phyloP scores from a whole-genome alignment of 2,113 vertebrate genomes.

The Mobula hypostoma region DNA sequence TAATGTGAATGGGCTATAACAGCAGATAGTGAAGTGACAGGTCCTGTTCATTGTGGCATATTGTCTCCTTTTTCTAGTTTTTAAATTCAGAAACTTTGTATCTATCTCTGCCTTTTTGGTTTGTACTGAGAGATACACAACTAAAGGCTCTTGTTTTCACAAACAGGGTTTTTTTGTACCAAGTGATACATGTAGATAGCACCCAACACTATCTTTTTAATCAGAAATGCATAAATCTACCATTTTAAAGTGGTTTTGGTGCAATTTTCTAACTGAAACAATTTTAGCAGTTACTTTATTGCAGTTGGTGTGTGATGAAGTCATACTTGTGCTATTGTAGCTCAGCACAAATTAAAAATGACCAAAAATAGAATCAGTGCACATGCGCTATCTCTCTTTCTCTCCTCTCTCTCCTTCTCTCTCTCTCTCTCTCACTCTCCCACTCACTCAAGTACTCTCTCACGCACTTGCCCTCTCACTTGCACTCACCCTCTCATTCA shows the following conservation, averaged over 20 bases:
- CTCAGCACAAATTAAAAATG: slow-evolving; percentile 29
- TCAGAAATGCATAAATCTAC: not conserved
- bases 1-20: slow-evolving; percentile 13
- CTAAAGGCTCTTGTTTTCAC: slow-evolving; percentile 5
- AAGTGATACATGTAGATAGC: not conserved
- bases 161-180: not conserved
- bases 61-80: slow-evolving; percentile 3
- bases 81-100: slow-evolving; percentile 8
- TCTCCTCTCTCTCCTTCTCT: not conserved
- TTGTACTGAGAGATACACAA: not conserved
- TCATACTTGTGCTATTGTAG: not conserved
- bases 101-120: not conserved
- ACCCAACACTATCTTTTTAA: not conserved
- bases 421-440: not conserved
- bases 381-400: not conserved
- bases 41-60: not conserved
- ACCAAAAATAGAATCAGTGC: slow-evolving; percentile 1
- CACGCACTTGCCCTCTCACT: too few relatives aligned
- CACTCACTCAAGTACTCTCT: too few relatives aligned
- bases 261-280: not conserved
- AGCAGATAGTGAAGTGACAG: slow-evolving; percentile 9
- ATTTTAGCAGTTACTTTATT: not conserved
- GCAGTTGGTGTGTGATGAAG: not conserved
- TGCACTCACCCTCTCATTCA: too few relatives aligned
- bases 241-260: not conserved